Evolutionary conservation across 1,140 invertebrate species (phyloP).

Genomic region (Drosophila sulfurigaster): DNA sequence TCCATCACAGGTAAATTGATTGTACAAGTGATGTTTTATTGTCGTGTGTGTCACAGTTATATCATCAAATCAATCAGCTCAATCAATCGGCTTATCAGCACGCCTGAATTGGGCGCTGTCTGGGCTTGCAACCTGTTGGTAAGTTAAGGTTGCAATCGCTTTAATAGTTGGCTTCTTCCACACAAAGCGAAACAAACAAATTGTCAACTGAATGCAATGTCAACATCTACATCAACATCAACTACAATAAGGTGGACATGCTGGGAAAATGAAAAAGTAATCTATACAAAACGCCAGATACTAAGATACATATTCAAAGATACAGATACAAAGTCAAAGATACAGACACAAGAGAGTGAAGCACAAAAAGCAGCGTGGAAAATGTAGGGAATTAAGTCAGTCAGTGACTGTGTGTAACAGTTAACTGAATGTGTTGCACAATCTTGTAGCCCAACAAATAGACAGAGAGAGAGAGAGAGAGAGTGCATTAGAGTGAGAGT

Average conservation of each 20-base stretch:
- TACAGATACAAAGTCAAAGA: constrained; percentile 9
- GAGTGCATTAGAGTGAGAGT: constrained; percentile 7
- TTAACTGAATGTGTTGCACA: constrained; percentile 76
- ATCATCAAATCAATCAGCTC: constrained; percentile 27
- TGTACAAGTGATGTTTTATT: constrained; percentile 2
- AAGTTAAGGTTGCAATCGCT: constrained; percentile 35
- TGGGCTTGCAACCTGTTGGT: constrained; percentile 17
- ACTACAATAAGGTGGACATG: constrained; percentile 20
- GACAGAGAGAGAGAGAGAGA: constrained; percentile 25
- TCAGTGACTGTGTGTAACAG: constrained; percentile 74
- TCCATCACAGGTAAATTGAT: not conserved
- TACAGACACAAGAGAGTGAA: not conserved
- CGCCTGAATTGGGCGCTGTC: constrained; percentile 20
- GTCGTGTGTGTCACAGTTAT: constrained; percentile 4
- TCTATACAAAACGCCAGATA: constrained; percentile 31
- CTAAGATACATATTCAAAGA: constrained; percentile 11
- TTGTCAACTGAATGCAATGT: constrained; percentile 21
- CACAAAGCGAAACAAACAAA: constrained; percentile 8
- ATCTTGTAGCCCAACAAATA: constrained; percentile 37
- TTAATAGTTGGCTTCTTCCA: constrained; percentile 19
- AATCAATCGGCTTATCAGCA: constrained; percentile 42
- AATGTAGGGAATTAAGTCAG: constrained; percentile 82
- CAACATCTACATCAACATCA: constrained; percentile 32
- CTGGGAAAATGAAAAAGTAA: constrained; percentile 35
- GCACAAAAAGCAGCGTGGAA: constrained; percentile 27